Evolutionary conservation across 2,113 vertebrate species (phyloP).

Genomic region (Periophthalmus modestus): DNA sequence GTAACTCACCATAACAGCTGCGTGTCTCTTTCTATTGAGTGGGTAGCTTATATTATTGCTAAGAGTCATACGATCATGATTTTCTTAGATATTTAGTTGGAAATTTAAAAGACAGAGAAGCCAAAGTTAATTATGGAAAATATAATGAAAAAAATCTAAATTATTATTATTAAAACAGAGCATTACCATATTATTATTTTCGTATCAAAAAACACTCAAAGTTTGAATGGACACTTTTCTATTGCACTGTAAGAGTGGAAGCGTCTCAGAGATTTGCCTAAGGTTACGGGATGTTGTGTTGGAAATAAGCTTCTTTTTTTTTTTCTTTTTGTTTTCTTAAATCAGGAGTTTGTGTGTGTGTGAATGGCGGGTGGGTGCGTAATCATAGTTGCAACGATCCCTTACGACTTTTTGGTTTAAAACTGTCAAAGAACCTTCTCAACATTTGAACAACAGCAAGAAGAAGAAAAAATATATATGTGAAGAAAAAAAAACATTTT

Average conservation of each 20-base stretch:
- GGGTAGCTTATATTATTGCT: constrained; percentile 46
- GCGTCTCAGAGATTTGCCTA: constrained; percentile 79
- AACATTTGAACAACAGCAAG: constrained; percentile 67
- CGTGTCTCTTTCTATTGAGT: constrained; percentile 18
- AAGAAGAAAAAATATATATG: constrained; percentile 64
- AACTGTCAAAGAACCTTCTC: constrained; percentile 65
- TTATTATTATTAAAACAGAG: constrained; percentile 76
- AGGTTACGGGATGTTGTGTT: constrained; percentile 76
- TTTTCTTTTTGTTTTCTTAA: constrained; percentile 50
- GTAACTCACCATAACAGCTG: neutral
- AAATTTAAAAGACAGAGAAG: constrained; percentile 71
- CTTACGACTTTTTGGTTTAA: constrained; percentile 58
- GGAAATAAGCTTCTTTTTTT: constrained; percentile 73
- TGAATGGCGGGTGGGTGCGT: constrained; percentile 49
- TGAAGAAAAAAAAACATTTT: constrained; percentile 65
- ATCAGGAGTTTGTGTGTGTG: constrained; percentile 57
- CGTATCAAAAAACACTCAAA: constrained; percentile 82
- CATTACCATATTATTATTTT: constrained; percentile 87
- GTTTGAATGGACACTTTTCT: constrained; percentile 86
- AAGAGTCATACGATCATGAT: constrained; percentile 80
- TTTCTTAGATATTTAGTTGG: constrained; percentile 83
- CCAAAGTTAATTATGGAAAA: constrained; percentile 86
- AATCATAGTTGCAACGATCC: constrained; percentile 63
- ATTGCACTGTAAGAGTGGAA: constrained; percentile 86
- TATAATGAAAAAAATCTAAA: constrained; percentile 76